phyloP scores from a whole-genome alignment of 2,888 invertebrate genomes.

The Cantharis lateralis region DNA sequence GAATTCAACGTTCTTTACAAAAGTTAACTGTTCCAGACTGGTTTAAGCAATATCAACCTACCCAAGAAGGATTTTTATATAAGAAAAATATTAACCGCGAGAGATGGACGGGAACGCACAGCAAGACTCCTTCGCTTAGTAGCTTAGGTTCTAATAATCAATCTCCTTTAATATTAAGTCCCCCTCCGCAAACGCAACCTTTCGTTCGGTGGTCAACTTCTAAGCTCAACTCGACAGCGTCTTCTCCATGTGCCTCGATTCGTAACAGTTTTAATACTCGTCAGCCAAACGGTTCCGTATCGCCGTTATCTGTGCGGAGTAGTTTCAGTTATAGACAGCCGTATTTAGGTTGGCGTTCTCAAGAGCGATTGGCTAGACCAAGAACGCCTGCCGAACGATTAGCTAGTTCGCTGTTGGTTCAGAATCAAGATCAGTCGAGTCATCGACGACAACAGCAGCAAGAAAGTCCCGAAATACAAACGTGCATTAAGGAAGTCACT shows the following conservation, averaged over 20 bases:
- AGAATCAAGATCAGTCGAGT: constrained; percentile 32
- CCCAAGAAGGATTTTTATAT: constrained; percentile 79
- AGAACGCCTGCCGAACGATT: constrained; percentile 84
- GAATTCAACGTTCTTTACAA: constrained; percentile 91
- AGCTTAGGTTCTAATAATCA: constrained; percentile 64
- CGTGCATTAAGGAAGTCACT: constrained; percentile 90
- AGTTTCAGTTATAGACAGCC: constrained; percentile 86
- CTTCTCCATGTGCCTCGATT: constrained; percentile 75
- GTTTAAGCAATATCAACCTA: constrained; percentile 77
- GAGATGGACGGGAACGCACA: constrained; percentile 62
- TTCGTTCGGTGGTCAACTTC: constrained; percentile 77
- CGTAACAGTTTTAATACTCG: constrained; percentile 72
- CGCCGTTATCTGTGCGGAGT: constrained; percentile 70
- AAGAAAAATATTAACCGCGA: constrained; percentile 62
- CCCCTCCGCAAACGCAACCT: constrained; percentile 51
- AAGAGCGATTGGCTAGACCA: constrained; percentile 79
- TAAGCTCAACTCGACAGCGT: constrained; percentile 73
- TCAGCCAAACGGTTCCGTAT: constrained; percentile 64
- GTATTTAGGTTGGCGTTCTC: constrained; percentile 86
- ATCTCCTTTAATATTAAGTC: constrained; percentile 52
- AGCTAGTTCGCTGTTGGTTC: constrained; percentile 68
- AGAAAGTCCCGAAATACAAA: constrained; percentile 70
- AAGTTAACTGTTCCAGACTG: constrained; percentile 94
- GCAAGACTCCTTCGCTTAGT: constrained; percentile 85
- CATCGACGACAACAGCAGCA: constrained; percentile 38